These are phyloP conservation scores for Torymus auratus DNA, from an alignment of 2,888 invertebrate species.

Conservation along the genomic window DNA sequence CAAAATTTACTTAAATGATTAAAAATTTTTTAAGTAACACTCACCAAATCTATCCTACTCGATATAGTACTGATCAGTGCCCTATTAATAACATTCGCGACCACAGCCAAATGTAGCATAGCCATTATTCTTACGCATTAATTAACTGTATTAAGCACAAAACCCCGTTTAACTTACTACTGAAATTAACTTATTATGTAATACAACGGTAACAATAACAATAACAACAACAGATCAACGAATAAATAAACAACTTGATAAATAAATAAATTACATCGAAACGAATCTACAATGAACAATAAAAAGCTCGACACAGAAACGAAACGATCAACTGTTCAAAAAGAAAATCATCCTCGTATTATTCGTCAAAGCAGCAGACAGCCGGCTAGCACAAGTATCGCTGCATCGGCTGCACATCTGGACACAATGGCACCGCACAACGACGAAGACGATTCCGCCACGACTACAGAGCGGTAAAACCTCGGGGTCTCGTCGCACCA, in stretches of 20 bases:
- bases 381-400: too few relatives aligned
- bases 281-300: too few relatives aligned
- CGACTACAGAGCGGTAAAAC: too few relatives aligned
- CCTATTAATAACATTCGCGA: constrained; percentile 62
- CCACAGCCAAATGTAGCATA: constrained; percentile 64
- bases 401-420: constrained; percentile 6
- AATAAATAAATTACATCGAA: too few relatives aligned
- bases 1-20: too few relatives aligned
- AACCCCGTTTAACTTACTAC: too few relatives aligned
- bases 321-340: too few relatives aligned
- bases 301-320: too few relatives aligned
- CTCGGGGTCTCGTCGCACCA: not conserved
- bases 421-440: not conserved
- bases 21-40: constrained; percentile 5
- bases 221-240: not conserved
- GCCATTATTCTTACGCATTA: constrained; percentile 47
- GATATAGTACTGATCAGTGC: constrained; percentile 59
- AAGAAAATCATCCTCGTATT: not conserved
- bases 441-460: not conserved
- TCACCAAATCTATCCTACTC: constrained; percentile 54
- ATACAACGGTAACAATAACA: too few relatives aligned
- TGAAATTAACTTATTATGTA: too few relatives aligned
- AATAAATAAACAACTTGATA: not conserved
- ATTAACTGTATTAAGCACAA: constrained; percentile 4
- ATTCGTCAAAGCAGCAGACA: not conserved